Base-by-base conservation (phyloP, 2,113 vertebrate species). In the Trichechus manatus region DNA sequence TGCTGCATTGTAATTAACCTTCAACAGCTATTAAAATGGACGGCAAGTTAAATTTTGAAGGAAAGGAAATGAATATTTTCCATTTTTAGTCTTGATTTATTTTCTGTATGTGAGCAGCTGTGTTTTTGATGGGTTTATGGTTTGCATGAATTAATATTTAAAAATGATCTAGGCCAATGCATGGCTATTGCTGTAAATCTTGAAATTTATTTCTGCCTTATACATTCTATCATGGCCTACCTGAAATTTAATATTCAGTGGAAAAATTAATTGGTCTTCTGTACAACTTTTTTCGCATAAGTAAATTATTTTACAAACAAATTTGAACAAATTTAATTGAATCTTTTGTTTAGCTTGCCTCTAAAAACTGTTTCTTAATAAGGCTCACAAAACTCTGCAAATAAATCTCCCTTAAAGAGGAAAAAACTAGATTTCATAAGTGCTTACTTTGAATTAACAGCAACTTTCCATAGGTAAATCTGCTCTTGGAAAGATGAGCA, bases 111-210 rank as follows among this genome's bases (percentile, higher is more conserved):
- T 97, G 96, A 98, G 90, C 97, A 97, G 82, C 97, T 99, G 98
- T 98, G 93, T 88, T 98, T 98, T 96, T 96, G 97, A 97, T 98
- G 97, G 97, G 92, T 98, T 98, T 98, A 87, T 97, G 97, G 98
- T 98, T 99, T 98, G 99, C 99, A 99, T 99, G 98, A 98, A 81
- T 97, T 98, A 97, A 98, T 99, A 98, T 99, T 98, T 98, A 94
- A 98, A 88, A 96, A 96, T 98, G 98, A 98, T 98, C 98, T 91
- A 98, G 98, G 98, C 98, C 98, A 98, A 97, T 98, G 99, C 99
- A 99, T 99, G 99, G 98, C 98, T 98, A 81, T 96, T 95, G 98
- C 97, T 98, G 66, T 97, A 98, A 97, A 97, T 96, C 96, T 97
- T 97, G 93, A 93, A 56, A 96, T 95, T 98, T 97, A 94, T 97